phyloP scores from a whole-genome alignment of 1,140 invertebrate genomes.

The Coptotermes formosanus region DNA sequence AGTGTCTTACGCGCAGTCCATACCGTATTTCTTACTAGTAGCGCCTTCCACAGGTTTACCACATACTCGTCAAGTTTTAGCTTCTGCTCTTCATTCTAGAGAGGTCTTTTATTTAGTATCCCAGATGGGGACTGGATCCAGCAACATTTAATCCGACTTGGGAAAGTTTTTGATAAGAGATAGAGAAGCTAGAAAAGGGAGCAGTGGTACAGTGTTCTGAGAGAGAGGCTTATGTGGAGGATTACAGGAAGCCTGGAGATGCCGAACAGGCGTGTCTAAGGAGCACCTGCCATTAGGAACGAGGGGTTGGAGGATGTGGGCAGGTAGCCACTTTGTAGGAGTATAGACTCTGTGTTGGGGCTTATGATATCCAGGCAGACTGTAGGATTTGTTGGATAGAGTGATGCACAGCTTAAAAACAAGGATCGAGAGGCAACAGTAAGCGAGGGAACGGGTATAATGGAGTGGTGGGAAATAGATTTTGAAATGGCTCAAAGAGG shows the following conservation, averaged over 20 bases:
- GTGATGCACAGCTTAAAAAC: background rate
- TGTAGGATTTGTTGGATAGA: conserved; percentile 8
- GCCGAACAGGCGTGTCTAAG: background rate
- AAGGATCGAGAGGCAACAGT: background rate
- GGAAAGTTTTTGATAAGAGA: conserved; percentile 8
- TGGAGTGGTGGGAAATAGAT: background rate
- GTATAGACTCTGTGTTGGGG: background rate
- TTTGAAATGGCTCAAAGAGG: background rate
- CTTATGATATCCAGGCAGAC: background rate
- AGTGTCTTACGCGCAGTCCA: no score
- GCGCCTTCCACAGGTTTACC: no score
- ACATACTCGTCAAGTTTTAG: background rate
- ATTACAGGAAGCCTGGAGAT: background rate
- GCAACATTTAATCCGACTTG: conserved; percentile 6
- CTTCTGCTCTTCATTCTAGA: background rate
- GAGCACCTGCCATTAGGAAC: conserved; percentile 13
- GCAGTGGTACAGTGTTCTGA: background rate
- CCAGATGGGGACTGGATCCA: background rate
- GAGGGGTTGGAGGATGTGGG: background rate
- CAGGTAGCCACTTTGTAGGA: conserved; percentile 6
- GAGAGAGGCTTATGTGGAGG: background rate
- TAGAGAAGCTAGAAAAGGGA: background rate
- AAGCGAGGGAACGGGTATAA: background rate
- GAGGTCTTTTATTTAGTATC: background rate
- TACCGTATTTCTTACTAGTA: no score